These are phyloP conservation scores for Drosophila fuyamai DNA, from an alignment of 1,140 invertebrate genomes.

Conservation along the genomic window DNA sequence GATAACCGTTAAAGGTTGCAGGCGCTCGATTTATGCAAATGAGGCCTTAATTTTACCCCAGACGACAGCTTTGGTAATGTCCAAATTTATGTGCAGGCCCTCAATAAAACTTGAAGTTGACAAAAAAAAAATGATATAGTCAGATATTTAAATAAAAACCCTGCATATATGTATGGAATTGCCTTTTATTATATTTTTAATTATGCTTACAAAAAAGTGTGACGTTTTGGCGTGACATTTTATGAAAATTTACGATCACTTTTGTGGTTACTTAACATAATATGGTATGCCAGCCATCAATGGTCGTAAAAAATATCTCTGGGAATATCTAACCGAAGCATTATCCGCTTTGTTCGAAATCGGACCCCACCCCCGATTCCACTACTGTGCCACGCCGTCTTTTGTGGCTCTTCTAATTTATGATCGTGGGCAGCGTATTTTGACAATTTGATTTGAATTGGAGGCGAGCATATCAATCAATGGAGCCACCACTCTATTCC, in stretches of 20 bases:
- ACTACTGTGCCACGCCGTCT: constrained; percentile 67
- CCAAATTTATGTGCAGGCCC: constrained; percentile 65
- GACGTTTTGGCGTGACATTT: constrained; percentile 64
- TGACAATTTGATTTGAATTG: constrained; percentile 74
- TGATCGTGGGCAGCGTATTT: constrained; percentile 61
- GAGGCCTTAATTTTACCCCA: constrained; percentile 62
- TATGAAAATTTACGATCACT: constrained; percentile 76
- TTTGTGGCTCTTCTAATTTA: constrained; percentile 58
- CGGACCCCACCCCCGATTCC: constrained; percentile 18
- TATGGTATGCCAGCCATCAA: constrained; percentile 49
- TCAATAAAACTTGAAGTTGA: constrained; percentile 40
- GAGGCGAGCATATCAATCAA: constrained; percentile 65
- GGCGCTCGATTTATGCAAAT: constrained; percentile 61
- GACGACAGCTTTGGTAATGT: constrained; percentile 53
- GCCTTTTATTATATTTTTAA: constrained; percentile 71
- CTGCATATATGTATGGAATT: constrained; percentile 48
- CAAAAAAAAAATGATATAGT: constrained; percentile 41
- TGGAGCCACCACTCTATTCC: constrained; percentile 2
- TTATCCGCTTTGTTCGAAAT: constrained; percentile 39
- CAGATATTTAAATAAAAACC: constrained; percentile 46
- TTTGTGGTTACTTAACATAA: constrained; percentile 75
- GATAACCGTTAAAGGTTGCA: constrained; percentile 40
- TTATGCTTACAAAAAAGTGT: constrained; percentile 67
- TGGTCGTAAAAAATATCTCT: constrained; percentile 48
- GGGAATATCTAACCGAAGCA: constrained; percentile 42